These are phyloP conservation scores for Lasioglossum calceatum DNA, from an alignment of 2,888 invertebrate genomes.

Conservation along the genomic window DNA sequence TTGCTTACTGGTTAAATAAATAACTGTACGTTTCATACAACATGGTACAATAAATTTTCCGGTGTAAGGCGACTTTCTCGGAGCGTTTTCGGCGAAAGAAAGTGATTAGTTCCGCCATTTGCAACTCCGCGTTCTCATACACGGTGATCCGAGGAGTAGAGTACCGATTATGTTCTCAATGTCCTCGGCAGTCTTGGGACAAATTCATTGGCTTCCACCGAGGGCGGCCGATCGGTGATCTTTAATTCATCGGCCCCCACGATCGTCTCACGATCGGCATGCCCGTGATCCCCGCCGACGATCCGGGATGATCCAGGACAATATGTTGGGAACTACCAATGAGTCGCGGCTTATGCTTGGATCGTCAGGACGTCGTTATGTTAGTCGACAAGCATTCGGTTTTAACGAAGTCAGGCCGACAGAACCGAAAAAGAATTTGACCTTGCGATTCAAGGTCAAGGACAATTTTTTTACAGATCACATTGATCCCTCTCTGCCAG, in stretches of 20 bases:
- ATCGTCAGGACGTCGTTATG: not conserved
- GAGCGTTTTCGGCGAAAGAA: not conserved
- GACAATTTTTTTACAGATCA: no score
- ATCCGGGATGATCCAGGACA: conserved; percentile 70
- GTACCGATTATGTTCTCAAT: conserved; percentile 69
- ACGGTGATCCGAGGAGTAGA: conserved; percentile 37
- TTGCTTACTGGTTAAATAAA: no score
- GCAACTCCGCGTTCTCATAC: conserved; percentile 19
- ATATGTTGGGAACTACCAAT: conserved; percentile 71
- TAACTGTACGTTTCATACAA: no score
- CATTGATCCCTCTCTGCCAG: no score
- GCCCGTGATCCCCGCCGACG: conserved; percentile 71
- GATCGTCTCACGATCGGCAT: conserved; percentile 78
- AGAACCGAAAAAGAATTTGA: no score
- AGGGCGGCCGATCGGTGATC: conserved; percentile 70
- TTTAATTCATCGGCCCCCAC: conserved; percentile 77
- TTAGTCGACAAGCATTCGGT: not conserved
- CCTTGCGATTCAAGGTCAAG: no score
- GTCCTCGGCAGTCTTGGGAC: conserved; percentile 61
- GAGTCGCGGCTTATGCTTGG: not conserved
- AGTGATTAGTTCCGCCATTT: conserved; percentile 9
- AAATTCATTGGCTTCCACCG: conserved; percentile 70
- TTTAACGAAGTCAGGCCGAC: not conserved
- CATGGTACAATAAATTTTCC: no score
- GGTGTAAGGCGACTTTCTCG: not conserved